Evolutionary conservation across 2,113 vertebrate species (phyloP).

Genomic region (Vidua chalybeata): DNA sequence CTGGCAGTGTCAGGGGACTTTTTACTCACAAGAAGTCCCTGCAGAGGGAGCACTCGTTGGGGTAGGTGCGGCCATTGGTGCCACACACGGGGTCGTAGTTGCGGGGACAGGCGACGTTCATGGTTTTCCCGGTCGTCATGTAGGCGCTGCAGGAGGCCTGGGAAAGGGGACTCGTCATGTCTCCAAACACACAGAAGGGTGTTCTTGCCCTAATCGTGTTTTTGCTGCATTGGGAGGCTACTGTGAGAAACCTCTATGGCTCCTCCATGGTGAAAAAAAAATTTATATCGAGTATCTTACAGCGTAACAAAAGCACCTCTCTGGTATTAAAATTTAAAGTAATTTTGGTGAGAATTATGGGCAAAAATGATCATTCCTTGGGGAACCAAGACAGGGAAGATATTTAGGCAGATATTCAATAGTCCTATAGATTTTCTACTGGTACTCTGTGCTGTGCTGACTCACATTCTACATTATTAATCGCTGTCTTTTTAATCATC

Average conservation of each 20-base stretch:
- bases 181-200: not conserved
- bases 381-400: not conserved
- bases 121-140: accelerated
- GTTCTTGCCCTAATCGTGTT: not conserved
- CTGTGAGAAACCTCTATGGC: not conserved
- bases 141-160: not conserved
- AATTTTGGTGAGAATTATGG: not conserved
- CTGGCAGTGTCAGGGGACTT: not conserved
- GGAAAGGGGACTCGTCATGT: not conserved
- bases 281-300: accelerated
- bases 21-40: not conserved
- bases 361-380: not conserved
- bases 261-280: not conserved
- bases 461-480: conserved; percentile 33
- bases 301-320: not conserved
- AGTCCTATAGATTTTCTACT: conserved; percentile 34
- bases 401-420: conserved; percentile 41
- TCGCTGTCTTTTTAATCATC: not conserved
- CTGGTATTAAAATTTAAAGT: not conserved
- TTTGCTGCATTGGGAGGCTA: not conserved
- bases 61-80: conserved; percentile 7
- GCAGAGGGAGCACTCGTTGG: conserved; percentile 56
- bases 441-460: not conserved
- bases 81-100: not conserved
- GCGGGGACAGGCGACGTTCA: not conserved